Conservation (phyloP, 2,888 invertebrate species). For the Nephrotoma guestfalica region DNA sequence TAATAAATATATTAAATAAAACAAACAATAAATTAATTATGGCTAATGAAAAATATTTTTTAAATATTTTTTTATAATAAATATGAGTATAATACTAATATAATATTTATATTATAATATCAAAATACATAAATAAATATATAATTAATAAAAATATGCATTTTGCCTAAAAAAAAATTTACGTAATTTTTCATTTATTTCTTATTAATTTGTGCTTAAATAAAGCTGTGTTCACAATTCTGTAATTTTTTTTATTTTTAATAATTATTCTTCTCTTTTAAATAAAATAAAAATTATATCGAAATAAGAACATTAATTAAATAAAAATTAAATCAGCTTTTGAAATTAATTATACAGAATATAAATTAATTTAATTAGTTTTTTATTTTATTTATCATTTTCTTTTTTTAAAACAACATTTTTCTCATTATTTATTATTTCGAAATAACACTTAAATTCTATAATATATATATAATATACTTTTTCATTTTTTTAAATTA, state of each 20-base stretch:
- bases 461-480: neutral
- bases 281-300: neutral
- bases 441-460: neutral
- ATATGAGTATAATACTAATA: constrained; percentile 1
- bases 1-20: neutral
- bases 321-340: neutral
- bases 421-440: neutral
- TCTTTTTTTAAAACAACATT: neutral
- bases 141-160: constrained; percentile 1
- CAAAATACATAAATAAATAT: neutral
- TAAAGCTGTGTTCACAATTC: constrained; percentile 1
- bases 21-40: neutral
- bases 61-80: neutral
- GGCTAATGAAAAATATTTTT: neutral
- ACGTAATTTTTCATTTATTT: neutral
- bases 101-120: neutral
- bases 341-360: neutral
- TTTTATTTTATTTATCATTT: neutral
- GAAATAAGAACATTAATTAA: neutral
- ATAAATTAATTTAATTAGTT: neutral
- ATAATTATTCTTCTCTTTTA: neutral
- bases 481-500: neutral
- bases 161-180: neutral
- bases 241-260: neutral
- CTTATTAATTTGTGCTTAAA: constrained; percentile 2